These are phyloP conservation scores for Entomobrya proxima DNA, from an alignment of 2,888 invertebrate species.

Conservation along the genomic window DNA sequence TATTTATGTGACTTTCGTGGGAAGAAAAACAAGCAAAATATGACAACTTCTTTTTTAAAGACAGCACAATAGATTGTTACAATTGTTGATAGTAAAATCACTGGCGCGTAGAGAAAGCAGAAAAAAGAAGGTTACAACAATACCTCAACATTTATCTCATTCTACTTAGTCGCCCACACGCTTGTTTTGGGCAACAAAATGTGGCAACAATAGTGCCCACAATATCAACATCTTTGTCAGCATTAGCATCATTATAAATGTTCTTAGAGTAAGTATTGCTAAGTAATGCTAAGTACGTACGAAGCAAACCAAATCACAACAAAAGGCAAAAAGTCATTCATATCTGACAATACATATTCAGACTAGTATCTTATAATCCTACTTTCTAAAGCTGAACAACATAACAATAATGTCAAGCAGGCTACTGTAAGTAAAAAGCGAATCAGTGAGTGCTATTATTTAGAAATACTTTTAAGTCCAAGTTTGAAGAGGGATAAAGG, in stretches of 20 bases:
- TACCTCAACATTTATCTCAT: neutral
- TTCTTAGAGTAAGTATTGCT: neutral
- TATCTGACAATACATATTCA: slow-evolving; percentile 62
- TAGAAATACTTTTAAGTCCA: no score
- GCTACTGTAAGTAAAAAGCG: no score
- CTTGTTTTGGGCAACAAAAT: neutral
- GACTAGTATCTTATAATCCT: neutral
- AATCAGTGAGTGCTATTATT: no score
- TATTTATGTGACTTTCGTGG: no score
- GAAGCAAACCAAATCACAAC: neutral
- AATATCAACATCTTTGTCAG: neutral
- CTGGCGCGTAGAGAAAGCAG: neutral
- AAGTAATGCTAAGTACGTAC: neutral
- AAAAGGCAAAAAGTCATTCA: slow-evolving; percentile 24
- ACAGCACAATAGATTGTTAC: neutral
- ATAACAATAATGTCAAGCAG: neutral
- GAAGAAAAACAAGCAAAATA: no score
- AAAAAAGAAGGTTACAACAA: neutral
- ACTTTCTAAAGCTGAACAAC: neutral
- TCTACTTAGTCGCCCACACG: neutral
- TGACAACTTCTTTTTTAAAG: neutral
- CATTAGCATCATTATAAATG: neutral
- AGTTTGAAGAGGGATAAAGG: neutral
- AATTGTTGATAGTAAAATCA: neutral
- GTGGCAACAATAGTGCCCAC: no score